A percentile compares a stretch with the other conserved stretches of the same genome.
These are phyloP conservation scores for Bradynema listronoti DNA, from an alignment of 1,140 invertebrate species.

Conservation along the genomic window DNA sequence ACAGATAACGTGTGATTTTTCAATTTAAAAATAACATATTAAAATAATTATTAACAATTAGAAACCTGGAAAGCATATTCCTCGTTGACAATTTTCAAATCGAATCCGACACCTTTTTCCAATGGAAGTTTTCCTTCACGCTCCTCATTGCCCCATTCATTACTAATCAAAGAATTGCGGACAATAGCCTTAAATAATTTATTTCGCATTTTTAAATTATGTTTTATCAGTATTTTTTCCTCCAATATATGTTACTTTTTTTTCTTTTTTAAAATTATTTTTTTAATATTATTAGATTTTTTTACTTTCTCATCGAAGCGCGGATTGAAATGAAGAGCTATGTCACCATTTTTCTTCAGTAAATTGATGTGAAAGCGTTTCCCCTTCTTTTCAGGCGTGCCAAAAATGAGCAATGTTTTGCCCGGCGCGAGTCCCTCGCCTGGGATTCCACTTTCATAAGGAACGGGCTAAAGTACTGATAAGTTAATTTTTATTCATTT, in stretches of 20 bases:
- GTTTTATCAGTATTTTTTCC: no score
- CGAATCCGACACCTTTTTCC: slow-evolving; percentile 55
- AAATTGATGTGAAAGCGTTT: slow-evolving; percentile 56
- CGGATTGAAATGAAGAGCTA: slow-evolving; percentile 55
- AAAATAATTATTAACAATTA: not conserved
- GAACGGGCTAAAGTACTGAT: slow-evolving; percentile 52
- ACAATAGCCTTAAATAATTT: slow-evolving; percentile 47
- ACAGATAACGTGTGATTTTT: not conserved
- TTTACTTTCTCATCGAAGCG: slow-evolving; percentile 54
- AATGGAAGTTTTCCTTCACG: slow-evolving; percentile 50
- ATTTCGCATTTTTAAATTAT: no score
- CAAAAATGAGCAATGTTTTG: slow-evolving; percentile 52
- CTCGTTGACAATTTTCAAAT: slow-evolving; percentile 53
- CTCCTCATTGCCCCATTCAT: slow-evolving; percentile 55
- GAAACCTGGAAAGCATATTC: slow-evolving; percentile 53
- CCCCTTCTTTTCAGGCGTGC: slow-evolving; percentile 55
- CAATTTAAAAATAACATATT: not conserved
- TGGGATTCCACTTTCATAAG: slow-evolving; percentile 52
- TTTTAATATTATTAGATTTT: not conserved
- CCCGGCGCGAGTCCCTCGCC: slow-evolving; percentile 52
- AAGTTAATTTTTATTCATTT: no score
- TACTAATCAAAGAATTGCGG: slow-evolving; percentile 46
- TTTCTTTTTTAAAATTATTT: no score
- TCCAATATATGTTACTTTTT: not conserved
- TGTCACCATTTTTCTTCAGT: slow-evolving; percentile 56